phyloP scores from a whole-genome alignment of 2,113 vertebrate genomes.

The Alethe castanea region DNA sequence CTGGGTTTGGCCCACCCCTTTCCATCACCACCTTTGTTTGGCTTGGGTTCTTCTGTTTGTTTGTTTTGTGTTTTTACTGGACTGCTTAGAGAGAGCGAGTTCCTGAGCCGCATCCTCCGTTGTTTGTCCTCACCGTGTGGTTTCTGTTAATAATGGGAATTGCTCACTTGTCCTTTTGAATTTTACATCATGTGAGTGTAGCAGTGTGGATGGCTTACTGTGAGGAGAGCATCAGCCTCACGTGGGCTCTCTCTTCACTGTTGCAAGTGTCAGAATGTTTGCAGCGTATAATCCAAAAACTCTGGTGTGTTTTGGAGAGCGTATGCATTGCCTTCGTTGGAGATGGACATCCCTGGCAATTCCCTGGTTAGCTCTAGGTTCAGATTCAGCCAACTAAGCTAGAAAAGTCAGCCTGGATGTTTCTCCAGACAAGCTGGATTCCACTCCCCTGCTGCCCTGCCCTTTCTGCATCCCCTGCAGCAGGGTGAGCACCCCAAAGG shows the following conservation, averaged over 20 bases:
- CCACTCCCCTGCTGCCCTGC: neutral
- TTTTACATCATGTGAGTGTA: neutral
- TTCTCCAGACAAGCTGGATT: neutral
- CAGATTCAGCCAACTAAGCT: neutral
- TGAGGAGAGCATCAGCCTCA: neutral
- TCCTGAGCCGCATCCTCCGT: neutral
- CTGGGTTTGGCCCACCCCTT: neutral
- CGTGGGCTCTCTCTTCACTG: neutral
- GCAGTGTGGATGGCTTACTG: neutral
- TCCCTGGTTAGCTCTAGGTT: neutral
- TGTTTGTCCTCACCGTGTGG: neutral
- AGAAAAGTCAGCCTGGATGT: neutral
- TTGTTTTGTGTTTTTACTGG: neutral
- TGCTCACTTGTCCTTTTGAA: neutral
- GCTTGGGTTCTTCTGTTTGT: neutral
- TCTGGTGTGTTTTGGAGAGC: neutral
- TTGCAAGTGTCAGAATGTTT: neutral
- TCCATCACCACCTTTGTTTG: neutral
- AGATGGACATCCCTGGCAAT: neutral
- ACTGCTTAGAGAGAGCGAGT: neutral
- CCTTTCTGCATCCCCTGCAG: neutral
- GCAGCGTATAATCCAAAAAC: neutral
- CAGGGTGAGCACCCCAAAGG: neutral
- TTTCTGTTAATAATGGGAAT: constrained; percentile 10
- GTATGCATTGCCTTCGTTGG: accelerated